Evolutionary conservation across 2,888 invertebrate genomes (phyloP), one percentile per base, ranked within the genome.

Genomic region (Leuctra nigra): DNA sequence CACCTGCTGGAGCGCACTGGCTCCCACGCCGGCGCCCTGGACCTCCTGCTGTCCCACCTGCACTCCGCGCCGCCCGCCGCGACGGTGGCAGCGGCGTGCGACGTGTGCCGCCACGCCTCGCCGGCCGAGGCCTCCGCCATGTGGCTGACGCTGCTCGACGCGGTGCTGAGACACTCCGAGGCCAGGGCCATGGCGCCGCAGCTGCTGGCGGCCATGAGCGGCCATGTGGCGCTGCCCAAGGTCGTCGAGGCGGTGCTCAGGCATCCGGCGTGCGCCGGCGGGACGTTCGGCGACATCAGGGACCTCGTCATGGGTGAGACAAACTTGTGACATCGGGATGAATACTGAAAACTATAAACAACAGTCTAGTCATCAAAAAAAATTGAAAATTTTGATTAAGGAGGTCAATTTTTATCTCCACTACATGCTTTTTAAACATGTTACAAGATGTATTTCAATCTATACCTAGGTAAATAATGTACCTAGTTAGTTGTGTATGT

Each of bases 1-100:
- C 81, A 82, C 64, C 76, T 91, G 54, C 73, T 89, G 61, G 91
- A 91, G 69, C 81, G 84, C 68, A 77, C 82, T 60, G 87, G 87
- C 11, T 84, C 88, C 69, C 83, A 84, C 68, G 76, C 80, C 64
- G 81, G 80, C 65, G 87, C 89, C 1, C 83, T 88, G 66, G 77
- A 81, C 22, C 57, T 68, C 24, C 62, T 69, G 61, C 54, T 67
- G 38, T 57, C 57, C 13, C 65, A 65, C 47, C 64, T 70, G 52
- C 59, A 65, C 24, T 24, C 47, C 2, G 22, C 47, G 3, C 35
- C 47, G 9, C 13, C 55, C n/a, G 39, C 44, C 2, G n/a, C 25
- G 11, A 23, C 23, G 14, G 55, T 46, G 3, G 25, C 29, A 7
- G 41, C 41, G 6, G 44, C 38, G 7, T 69, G 75, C 16, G 72